phyloP scores from a whole-genome alignment of 2,113 vertebrate species.

The Paradisaea rubra region DNA sequence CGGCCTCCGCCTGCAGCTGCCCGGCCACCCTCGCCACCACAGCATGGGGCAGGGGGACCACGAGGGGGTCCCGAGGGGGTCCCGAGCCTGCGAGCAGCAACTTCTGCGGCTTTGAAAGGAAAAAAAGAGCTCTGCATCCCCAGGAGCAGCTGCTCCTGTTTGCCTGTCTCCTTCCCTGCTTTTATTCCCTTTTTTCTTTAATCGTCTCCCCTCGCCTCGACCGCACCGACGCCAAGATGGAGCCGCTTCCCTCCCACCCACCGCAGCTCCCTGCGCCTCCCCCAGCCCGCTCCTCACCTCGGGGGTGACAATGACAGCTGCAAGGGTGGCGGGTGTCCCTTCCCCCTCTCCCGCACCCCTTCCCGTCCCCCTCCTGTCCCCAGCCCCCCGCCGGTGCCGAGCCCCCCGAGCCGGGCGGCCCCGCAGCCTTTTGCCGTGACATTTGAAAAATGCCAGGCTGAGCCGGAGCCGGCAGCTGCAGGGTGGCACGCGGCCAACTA shows the following conservation, averaged over 20 bases:
- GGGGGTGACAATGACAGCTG: slow-evolving; percentile 48
- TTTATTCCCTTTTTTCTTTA: neutral
- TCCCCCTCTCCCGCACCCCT: neutral
- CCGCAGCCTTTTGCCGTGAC: slow-evolving; percentile 28
- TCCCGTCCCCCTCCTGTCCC: neutral
- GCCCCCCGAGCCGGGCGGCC: neutral
- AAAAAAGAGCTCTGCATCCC: neutral
- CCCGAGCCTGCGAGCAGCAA: neutral
- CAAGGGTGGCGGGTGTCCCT: neutral
- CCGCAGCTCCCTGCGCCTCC: neutral
- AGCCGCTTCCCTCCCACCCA: neutral
- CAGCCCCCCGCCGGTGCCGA: neutral
- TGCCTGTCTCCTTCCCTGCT: neutral
- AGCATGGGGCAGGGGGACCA: fast-evolving
- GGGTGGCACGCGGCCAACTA: slow-evolving; percentile 47
- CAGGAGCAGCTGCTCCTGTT: neutral
- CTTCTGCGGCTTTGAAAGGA: neutral
- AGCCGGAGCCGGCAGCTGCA: slow-evolving; percentile 57
- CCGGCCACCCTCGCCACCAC: fast-evolving
- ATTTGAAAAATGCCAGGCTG: slow-evolving; percentile 59
- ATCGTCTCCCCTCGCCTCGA: neutral
- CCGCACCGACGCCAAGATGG: neutral
- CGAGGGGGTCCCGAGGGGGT: neutral
- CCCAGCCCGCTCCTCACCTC: neutral
- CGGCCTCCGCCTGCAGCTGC: neutral